A percentile compares a stretch with the other conserved stretches of the same genome.
phyloP scores from a whole-genome alignment of 2,888 invertebrate genomes.

The Crepidodera aurea region DNA sequence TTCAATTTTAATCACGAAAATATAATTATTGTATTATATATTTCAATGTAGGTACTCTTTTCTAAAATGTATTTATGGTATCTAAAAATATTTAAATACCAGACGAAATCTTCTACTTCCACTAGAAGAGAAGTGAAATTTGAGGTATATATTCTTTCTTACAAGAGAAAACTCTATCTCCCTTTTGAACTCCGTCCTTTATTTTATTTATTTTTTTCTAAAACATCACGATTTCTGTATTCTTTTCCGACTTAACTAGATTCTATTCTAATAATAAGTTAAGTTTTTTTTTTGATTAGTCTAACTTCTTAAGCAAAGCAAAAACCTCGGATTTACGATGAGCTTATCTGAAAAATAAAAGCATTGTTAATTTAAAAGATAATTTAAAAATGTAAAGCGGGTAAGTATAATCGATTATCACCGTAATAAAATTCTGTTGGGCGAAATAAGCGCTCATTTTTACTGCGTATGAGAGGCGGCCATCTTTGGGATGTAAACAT shows the following conservation, averaged over 20 bases:
- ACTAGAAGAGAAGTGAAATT: conserved; percentile 44
- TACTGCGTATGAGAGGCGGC: no score
- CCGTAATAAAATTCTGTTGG: no score
- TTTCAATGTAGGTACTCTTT: conserved; percentile 38
- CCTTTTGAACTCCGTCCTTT: conserved; percentile 3
- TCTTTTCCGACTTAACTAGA: conserved; percentile 48
- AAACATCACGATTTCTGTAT: conserved; percentile 49
- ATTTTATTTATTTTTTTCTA: conserved; percentile 24
- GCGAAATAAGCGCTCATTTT: no score
- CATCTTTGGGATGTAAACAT: no score
- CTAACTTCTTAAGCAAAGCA: conserved; percentile 47
- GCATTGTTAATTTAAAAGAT: conserved; percentile 4
- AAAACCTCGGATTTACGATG: conserved; percentile 40
- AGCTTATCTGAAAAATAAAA: conserved; percentile 38
- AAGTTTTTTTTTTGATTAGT: conserved; percentile 46
- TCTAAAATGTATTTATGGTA: conserved; percentile 40
- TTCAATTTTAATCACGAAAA: conserved; percentile 44
- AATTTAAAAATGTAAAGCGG: neutral
- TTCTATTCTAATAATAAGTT: conserved; percentile 50
- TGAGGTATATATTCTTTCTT: conserved; percentile 46
- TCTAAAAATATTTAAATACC: conserved; percentile 44
- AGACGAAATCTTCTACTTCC: conserved; percentile 34
- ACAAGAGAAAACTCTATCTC: conserved; percentile 20
- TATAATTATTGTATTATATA: conserved; percentile 43
- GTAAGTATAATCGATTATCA: no score